Evolutionary conservation across 1,140 invertebrate species (phyloP), one percentile per base, ranked within the genome.

Genomic region (Tyrophagus putrescentiae): DNA sequence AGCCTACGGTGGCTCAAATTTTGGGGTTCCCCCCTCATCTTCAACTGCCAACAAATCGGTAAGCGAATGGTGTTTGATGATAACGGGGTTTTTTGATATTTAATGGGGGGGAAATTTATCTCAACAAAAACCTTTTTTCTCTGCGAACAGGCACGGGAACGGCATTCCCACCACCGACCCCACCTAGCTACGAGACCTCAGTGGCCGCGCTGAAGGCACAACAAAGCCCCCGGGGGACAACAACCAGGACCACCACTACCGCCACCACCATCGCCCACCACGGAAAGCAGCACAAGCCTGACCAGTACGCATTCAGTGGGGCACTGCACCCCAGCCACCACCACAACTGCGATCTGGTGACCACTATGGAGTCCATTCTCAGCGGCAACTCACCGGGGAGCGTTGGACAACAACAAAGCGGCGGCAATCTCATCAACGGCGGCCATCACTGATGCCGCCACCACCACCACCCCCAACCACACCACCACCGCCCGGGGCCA

Each of bases 101-200:
- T n/a, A n/a, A n/a, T n/a, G n/a, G n/a, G n/a, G n/a, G n/a, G n/a
- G n/a, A n/a, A n/a, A n/a, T n/a, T n/a, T n/a, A n/a, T n/a, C n/a
- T n/a, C n/a, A n/a, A 45, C 31, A 42, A 33, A 11, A 65, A 68
- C 52, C 60, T 68, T 34, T 57, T 63, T 56, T 65, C 65, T 29
- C 27, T 59, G 25, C 57, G 32, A n/a, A 16, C 7, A 9, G 41
- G 23, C 16, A 4, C 5, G n/a, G 18, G 48, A 59, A 29, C 16
- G 9, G 18, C 45, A 11, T 57, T 58, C 7, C 34, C 41, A 31
- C 18, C 21, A 87, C 85, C 6, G 87, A 91, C 69, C n/a, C 87
- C 87, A 0, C 87, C 87, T 0, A 90, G 87, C 68, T 92, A 92
- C 69, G 85, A 86, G 1, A 87, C 84, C 60, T 88, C 85, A 4